phyloP scores from a whole-genome alignment of 53 echinoderm and acorn worm species.

The Paracentrotus lividus region DNA sequence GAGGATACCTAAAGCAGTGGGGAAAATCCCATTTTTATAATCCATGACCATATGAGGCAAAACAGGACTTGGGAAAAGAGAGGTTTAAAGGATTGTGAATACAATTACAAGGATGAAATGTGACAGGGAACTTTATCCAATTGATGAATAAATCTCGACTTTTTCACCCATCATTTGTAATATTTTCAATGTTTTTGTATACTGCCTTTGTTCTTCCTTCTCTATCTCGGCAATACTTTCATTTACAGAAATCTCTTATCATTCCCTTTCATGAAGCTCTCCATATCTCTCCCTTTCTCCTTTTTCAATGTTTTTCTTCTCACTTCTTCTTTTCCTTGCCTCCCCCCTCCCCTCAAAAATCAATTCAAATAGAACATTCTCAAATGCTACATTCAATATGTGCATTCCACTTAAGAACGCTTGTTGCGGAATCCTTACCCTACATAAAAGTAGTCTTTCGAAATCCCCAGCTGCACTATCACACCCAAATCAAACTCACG shows the following conservation, averaged over 20 bases:
- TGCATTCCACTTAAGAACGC: background rate
- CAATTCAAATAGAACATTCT: conserved; percentile 23
- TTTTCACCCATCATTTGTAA: too few species aligned
- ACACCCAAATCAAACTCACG: too few species aligned
- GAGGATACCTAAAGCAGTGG: too few species aligned
- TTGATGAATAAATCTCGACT: background rate
- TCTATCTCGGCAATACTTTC: background rate
- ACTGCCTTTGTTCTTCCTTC: background rate
- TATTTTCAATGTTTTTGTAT: background rate
- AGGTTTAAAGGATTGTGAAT: too few species aligned
- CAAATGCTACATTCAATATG: conserved; percentile 1
- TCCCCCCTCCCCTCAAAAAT: background rate
- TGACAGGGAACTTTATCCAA: too few species aligned
- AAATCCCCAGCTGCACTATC: background rate
- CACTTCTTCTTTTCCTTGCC: background rate
- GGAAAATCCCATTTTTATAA: too few species aligned
- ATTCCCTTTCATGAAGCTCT: background rate
- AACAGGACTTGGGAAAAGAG: too few species aligned
- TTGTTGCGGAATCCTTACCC: background rate
- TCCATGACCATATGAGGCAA: too few species aligned
- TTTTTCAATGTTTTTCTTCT: background rate
- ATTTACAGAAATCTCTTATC: background rate
- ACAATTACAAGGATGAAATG: too few species aligned
- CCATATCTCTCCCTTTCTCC: background rate
- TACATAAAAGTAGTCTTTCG: background rate